Evolutionary conservation across 1,140 invertebrate species (phyloP).

Genomic region (Drosophila triauraria): DNA sequence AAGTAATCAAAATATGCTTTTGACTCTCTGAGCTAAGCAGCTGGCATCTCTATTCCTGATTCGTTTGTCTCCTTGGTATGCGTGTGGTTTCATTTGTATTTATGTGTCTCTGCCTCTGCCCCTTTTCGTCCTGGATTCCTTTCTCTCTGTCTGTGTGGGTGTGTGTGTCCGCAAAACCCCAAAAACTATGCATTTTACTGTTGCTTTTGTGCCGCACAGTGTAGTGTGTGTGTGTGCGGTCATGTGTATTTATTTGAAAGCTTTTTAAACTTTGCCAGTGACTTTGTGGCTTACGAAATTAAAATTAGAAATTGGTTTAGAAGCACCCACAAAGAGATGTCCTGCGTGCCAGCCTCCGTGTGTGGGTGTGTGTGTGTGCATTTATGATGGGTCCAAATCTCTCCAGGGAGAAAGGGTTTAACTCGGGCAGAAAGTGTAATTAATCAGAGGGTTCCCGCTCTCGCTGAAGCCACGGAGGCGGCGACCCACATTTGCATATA

Average conservation of each 20-base stretch:
- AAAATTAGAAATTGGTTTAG: constrained; percentile 83
- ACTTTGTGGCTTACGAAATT: constrained; percentile 83
- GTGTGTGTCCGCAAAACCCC: constrained; percentile 66
- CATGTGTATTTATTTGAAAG: constrained; percentile 81
- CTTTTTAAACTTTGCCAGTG: constrained; percentile 81
- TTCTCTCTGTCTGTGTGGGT: constrained; percentile 7
- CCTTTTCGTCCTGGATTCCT: no score
- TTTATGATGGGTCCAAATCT: constrained; percentile 48
- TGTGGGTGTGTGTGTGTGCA: constrained; percentile 23
- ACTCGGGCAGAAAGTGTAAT: constrained; percentile 74
- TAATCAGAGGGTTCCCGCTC: constrained; percentile 59
- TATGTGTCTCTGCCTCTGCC: constrained; percentile 19
- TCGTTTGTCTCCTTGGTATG: constrained; percentile 42
- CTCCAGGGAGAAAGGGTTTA: constrained; percentile 49
- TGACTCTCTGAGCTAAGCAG: constrained; percentile 77
- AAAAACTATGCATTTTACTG: constrained; percentile 81
- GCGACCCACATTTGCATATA: constrained; percentile 72
- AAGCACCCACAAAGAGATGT: constrained; percentile 50
- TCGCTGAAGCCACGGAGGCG: neutral
- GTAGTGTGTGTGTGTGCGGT: constrained; percentile 18
- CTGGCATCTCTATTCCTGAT: constrained; percentile 53
- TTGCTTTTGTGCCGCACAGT: constrained; percentile 65
- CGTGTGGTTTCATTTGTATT: constrained; percentile 74
- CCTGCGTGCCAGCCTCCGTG: neutral
- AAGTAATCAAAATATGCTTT: constrained; percentile 84